A percentile compares a stretch with the other conserved stretches of the same genome.
These are phyloP conservation scores for Pseudobourletiella spinata DNA, from an alignment of 1,140 invertebrate genomes.

Conservation along the genomic window DNA sequence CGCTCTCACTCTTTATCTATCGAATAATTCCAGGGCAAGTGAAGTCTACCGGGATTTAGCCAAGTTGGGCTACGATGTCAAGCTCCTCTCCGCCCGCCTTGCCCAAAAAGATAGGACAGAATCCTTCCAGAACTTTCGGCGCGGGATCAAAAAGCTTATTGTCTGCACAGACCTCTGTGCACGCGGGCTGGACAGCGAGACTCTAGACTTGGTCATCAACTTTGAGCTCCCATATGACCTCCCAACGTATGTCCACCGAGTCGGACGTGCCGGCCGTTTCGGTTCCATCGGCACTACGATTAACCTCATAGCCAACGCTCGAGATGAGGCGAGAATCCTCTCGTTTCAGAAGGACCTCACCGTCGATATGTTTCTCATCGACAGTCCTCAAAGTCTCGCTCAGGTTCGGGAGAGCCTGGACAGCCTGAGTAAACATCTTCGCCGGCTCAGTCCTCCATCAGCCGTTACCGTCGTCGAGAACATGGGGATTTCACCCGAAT, in stretches of 20 bases:
- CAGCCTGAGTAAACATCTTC: background rate
- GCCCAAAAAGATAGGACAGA: constrained; percentile 49
- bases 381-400: too few relatives aligned
- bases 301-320: constrained; percentile 47
- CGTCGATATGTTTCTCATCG: constrained; percentile 6
- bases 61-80: constrained; percentile 55
- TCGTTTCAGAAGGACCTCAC: constrained; percentile 13
- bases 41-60: constrained; percentile 17
- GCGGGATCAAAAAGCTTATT: constrained; percentile 29
- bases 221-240: constrained; percentile 72
- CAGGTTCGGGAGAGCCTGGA: background rate
- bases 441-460: background rate
- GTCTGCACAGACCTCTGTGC: constrained; percentile 41
- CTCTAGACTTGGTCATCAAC: constrained; percentile 89
- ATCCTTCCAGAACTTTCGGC: constrained; percentile 10
- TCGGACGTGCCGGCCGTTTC: constrained; percentile 74
- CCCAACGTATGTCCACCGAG: constrained; percentile 89
- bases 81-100: constrained; percentile 86
- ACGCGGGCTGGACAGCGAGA: constrained; percentile 76
- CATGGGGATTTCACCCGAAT: background rate
- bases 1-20: too few relatives aligned
- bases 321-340: constrained; percentile 4
- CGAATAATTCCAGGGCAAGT: constrained; percentile 29
- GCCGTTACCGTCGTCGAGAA: background rate
- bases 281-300: constrained; percentile 66